Conservation (phyloP, 1,140 invertebrate species). For the Calephelis nemesis region DNA sequence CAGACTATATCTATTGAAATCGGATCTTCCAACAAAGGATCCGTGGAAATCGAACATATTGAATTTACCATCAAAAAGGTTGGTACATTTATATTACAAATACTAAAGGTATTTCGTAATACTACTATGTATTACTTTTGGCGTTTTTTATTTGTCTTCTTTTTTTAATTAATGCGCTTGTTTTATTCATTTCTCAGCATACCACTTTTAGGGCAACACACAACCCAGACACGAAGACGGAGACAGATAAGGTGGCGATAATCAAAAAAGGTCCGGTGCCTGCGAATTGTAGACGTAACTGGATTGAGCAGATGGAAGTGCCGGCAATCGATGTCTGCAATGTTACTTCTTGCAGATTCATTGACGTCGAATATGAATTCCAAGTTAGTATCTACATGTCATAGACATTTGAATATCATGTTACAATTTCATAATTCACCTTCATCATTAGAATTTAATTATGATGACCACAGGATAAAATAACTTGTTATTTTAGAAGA, state of each 20-base stretch:
- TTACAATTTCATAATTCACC: not conserved
- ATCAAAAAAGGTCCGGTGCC: slow-evolving; percentile 80
- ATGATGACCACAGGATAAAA: no score
- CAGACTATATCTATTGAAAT: slow-evolving; percentile 83
- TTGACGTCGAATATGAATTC: slow-evolving; percentile 83
- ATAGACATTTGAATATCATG: not conserved
- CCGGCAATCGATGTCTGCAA: slow-evolving; percentile 84
- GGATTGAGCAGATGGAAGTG: slow-evolving; percentile 81
- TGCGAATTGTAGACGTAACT: slow-evolving; percentile 77
- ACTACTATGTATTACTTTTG: no score
- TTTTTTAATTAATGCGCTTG: no score
- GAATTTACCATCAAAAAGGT: slow-evolving; percentile 78
- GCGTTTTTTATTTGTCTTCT: no score
- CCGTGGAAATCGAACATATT: slow-evolving; percentile 78
- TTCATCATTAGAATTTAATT: no score
- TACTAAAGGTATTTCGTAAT: no score
- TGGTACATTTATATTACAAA: not conserved
- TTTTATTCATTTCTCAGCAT: slow-evolving; percentile 56
- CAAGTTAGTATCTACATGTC: slow-evolving; percentile 67
- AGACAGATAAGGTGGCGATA: slow-evolving; percentile 76
- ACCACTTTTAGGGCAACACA: slow-evolving; percentile 80
- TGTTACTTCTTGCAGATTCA: slow-evolving; percentile 82
- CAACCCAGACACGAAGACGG: slow-evolving; percentile 72
- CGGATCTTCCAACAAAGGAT: slow-evolving; percentile 82
- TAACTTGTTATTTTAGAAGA: no score